A percentile compares a stretch with the other conserved stretches of the same genome.
Evolutionary conservation across 2,113 vertebrate genomes (phyloP).

Genomic region (Varanus salvator): DNA sequence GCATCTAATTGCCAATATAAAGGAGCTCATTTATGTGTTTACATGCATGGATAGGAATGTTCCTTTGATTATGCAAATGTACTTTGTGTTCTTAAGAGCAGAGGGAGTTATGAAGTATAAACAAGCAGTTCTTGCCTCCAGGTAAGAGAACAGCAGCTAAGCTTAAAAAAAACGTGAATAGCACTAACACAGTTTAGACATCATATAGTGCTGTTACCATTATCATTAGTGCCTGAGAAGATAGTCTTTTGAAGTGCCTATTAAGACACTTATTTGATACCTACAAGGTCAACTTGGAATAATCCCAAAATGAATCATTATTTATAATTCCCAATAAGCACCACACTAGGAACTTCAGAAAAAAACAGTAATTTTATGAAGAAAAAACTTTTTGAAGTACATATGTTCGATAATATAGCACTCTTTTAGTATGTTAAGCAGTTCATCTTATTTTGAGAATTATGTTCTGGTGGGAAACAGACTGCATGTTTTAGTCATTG

Average conservation of each 20-base stretch:
- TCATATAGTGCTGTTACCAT: neutral
- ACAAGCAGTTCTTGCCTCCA: conserved; percentile 40
- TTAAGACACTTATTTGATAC: neutral
- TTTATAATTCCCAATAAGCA: neutral
- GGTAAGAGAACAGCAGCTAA: conserved; percentile 31
- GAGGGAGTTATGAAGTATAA: conserved; percentile 42
- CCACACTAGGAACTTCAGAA: neutral
- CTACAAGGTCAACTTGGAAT: neutral
- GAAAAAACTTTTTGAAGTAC: neutral
- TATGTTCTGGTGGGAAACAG: neutral
- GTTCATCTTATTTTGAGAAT: neutral
- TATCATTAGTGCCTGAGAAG: neutral
- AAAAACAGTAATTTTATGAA: neutral
- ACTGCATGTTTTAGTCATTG: neutral
- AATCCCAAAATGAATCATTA: neutral
- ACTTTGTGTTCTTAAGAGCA: conserved; percentile 44
- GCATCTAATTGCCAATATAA: conserved; percentile 65
- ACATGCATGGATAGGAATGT: conserved; percentile 58
- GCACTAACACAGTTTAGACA: neutral
- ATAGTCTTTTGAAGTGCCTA: neutral
- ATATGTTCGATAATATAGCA: neutral
- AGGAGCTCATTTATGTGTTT: conserved; percentile 72
- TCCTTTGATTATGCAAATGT: conserved; percentile 26
- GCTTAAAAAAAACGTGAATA: neutral
- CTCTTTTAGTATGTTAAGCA: neutral